These are phyloP conservation scores for Actinostola sp. DNA, from an alignment of 92 coral and sea anemone genomes.

Conservation along the genomic window DNA sequence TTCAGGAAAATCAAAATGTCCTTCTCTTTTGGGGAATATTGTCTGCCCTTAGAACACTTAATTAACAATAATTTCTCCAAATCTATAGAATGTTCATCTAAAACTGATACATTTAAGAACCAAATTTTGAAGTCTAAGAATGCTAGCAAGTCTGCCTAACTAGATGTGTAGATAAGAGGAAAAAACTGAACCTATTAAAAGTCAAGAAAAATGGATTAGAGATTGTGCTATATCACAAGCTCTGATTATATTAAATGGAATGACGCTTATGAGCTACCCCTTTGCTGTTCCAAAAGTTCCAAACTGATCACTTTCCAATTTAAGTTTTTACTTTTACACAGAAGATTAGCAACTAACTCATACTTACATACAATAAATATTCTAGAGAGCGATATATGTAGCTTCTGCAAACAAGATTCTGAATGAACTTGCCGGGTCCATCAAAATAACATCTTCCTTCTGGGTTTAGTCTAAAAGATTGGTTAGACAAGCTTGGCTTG, in stretches of 20 bases:
- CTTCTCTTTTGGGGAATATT: background rate
- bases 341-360: background rate
- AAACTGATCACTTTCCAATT: background rate
- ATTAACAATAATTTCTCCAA: too few species aligned
- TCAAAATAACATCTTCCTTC: too few species aligned
- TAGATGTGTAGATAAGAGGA: background rate
- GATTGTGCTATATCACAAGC: background rate
- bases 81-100: background rate
- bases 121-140: background rate
- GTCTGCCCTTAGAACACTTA: background rate
- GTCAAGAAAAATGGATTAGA: background rate
- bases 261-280: background rate
- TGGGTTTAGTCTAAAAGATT: too few species aligned
- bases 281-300: too few species aligned
- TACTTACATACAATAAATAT: background rate
- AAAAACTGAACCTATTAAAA: background rate
- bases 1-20: background rate
- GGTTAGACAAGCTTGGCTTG: too few species aligned
- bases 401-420: too few species aligned
- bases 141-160: background rate
- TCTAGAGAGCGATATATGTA: too few species aligned
- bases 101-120: background rate
- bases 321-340: background rate
- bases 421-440: too few species aligned
- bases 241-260: background rate